phyloP scores from a whole-genome alignment of 1,140 invertebrate species.

The Apolygus lucorum region DNA sequence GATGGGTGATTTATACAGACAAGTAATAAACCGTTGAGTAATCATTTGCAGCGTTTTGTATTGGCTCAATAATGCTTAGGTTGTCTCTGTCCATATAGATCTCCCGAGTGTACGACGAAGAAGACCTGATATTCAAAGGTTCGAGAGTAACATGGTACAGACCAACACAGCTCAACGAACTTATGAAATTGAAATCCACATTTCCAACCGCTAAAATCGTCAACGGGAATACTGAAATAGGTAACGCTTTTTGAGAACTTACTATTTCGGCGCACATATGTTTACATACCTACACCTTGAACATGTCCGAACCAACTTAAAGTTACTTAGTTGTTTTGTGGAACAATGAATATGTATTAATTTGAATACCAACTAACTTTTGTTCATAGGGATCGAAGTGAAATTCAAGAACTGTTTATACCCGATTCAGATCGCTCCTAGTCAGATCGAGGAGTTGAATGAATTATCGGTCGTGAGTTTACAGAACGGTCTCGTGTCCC shows the following conservation, averaged over 20 bases:
- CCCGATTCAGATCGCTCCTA: constrained; percentile 70
- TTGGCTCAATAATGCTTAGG: too few relatives aligned
- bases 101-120: constrained; percentile 49
- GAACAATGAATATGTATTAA: background rate
- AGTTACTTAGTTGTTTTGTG: background rate
- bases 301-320: background rate
- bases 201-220: constrained; percentile 76
- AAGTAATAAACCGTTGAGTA: too few relatives aligned
- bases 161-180: constrained; percentile 56
- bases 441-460: constrained; percentile 60
- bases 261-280: too few relatives aligned
- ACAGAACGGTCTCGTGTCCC: constrained; percentile 37
- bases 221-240: constrained; percentile 93
- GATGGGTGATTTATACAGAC: too few relatives aligned
- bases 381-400: constrained; percentile 60
- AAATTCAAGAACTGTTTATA: constrained; percentile 82
- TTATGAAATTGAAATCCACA: constrained; percentile 65
- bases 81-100: constrained; percentile 38
- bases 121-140: constrained; percentile 58
- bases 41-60: too few relatives aligned
- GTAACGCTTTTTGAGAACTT: too few relatives aligned
- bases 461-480: constrained; percentile 43
- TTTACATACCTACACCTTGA: too few relatives aligned
- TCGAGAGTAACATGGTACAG: constrained; percentile 68
- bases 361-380: background rate